A percentile compares a stretch with the other conserved stretches of the same genome.
Conservation (phyloP, 1,140 invertebrate genomes). For the Eupristina koningsbergeri region DNA sequence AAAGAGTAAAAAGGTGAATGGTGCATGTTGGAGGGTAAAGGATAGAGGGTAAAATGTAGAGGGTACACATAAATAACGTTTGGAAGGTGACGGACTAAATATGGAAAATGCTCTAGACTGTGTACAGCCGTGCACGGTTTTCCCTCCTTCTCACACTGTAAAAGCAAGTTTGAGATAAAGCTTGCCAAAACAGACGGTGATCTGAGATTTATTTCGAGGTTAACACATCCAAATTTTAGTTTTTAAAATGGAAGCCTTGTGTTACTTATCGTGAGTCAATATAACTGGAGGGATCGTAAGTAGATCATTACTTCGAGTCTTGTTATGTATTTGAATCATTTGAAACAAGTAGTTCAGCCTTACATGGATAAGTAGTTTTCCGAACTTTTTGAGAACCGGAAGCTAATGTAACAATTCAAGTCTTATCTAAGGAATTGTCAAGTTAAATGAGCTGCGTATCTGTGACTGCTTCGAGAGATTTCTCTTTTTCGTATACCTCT, state of each 20-base stretch:
- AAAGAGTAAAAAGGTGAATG: background rate
- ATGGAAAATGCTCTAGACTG: slow-evolving; percentile 18
- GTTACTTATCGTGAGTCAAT: background rate
- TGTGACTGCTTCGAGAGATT: background rate
- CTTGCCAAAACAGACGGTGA: background rate
- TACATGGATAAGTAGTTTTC: background rate
- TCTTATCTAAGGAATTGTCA: background rate
- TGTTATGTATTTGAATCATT: background rate
- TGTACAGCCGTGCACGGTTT: background rate
- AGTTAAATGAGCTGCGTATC: slow-evolving; percentile 5
- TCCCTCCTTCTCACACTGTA: background rate
- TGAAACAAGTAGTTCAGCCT: background rate
- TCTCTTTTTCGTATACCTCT: background rate
- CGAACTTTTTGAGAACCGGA: background rate
- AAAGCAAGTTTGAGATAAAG: slow-evolving; percentile 15
- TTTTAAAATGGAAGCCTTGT: background rate
- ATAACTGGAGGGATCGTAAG: background rate
- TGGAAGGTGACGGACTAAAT: slow-evolving; percentile 16
- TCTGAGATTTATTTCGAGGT: slow-evolving; percentile 26
- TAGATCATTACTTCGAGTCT: slow-evolving; percentile 12
- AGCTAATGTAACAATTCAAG: background rate
- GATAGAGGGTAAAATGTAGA: too few relatives aligned
- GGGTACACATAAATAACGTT: slow-evolving; percentile 21
- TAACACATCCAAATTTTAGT: slow-evolving; percentile 33
- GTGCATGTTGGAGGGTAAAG: too few relatives aligned